Evolutionary conservation across 2,797 vertebrate genomes (phyloP).

Genomic region (Bradypodion ventrale): DNA sequence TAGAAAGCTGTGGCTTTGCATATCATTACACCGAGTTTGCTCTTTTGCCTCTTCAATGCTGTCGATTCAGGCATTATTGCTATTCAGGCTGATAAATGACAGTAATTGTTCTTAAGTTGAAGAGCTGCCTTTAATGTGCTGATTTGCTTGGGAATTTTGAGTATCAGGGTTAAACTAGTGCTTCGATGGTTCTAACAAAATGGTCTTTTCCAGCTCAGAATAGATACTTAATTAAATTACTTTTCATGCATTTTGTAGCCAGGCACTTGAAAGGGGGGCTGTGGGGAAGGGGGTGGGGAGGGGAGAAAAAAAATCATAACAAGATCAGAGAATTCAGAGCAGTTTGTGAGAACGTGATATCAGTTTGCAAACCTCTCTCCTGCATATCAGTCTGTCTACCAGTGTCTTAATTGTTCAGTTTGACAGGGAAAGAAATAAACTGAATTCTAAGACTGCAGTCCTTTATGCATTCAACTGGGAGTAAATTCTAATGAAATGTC

Average conservation of each 20-base stretch:
- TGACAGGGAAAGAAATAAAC: slow-evolving; percentile 11
- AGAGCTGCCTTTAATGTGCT: slow-evolving; percentile 82
- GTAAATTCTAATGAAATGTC: not conserved
- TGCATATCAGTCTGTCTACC: slow-evolving; percentile 40
- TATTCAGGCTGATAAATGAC: slow-evolving; percentile 86
- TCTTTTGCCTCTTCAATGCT: slow-evolving; percentile 81
- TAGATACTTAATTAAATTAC: slow-evolving; percentile 81
- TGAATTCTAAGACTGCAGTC: not conserved
- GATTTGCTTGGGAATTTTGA: slow-evolving; percentile 82
- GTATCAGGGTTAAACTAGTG: slow-evolving; percentile 77
- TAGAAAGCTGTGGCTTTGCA: slow-evolving; percentile 81
- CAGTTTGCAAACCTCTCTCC: slow-evolving; percentile 39
- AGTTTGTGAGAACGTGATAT: slow-evolving; percentile 58
- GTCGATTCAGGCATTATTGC: slow-evolving; percentile 86
- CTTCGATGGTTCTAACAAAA: slow-evolving; percentile 76
- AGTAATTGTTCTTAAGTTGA: slow-evolving; percentile 88
- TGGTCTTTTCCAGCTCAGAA: slow-evolving; percentile 75
- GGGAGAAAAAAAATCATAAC: slow-evolving; percentile 68
- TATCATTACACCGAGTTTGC: slow-evolving; percentile 80
- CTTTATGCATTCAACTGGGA: not conserved
- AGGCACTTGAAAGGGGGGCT: slow-evolving; percentile 59
- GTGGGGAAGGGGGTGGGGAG: slow-evolving; percentile 19
- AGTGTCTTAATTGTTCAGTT: slow-evolving; percentile 37
- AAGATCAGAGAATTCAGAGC: slow-evolving; percentile 64
- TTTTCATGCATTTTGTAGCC: slow-evolving; percentile 76